Base-by-base conservation (phyloP, 2,888 invertebrate genomes). In the Cyaniris semiargus region DNA sequence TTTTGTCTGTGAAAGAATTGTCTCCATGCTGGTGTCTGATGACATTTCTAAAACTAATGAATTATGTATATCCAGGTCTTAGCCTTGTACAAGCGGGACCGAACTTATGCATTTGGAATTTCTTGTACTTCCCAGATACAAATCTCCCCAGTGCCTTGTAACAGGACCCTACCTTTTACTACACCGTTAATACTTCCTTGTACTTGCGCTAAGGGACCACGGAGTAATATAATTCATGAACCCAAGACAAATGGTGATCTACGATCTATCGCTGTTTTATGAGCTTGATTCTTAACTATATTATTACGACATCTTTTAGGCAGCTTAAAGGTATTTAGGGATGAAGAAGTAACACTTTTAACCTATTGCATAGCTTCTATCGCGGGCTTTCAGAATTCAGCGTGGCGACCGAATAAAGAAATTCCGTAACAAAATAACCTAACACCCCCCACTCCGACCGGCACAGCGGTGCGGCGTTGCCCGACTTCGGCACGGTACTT, bases 161-260 rank as follows among this genome's bases (percentile, higher is more conserved):
- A 21, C 8, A 48, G 48, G 74, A 74, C 74, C 74, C 74, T 23
- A 74, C 66, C 66, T 74, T 74, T 53, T 74, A 74, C 48, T 23
- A 72, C 74, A 48, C 48, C 27, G 23, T 48, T 72, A 74, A 74
- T 21, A 31, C 72, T 44, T 44, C 21, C 72, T 66, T 23, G 72
- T 72, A 72, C 72, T 23, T 44, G 72, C 72, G 48, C 23, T 74
- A 1, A 74, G 74, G 74, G 74, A 74, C 48, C 21, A 44, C 18
- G 27, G 18, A 27, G 23, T 23, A 7, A 53, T 74, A 53, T 74
- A 74, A 74, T 74, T 48, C 74, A 74, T 74, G 74, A 53, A 44
- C 71, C 3, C 13, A 53, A 74, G 74, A 74, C 27, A 44, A 74
- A 74, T 53, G 27, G 53, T 31, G 27, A 74, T 74, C 48, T 8